Conservation (phyloP, 2,888 invertebrate species). For the Ectropis crepuscularia region DNA sequence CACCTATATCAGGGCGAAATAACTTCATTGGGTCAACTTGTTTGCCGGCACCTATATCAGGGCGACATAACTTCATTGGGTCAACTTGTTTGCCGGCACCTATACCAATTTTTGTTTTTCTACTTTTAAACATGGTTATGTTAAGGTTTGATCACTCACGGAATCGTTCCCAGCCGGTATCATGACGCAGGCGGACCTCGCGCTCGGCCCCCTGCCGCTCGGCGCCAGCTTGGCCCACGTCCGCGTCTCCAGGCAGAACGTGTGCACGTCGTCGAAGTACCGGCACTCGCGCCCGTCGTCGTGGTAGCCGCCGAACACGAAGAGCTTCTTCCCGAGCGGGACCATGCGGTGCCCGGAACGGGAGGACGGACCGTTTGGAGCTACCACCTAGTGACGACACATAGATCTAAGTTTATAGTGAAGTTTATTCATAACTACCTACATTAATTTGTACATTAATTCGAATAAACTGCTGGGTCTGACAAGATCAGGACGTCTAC, state of each 20-base stretch:
- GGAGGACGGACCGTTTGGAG: slow-evolving; percentile 90
- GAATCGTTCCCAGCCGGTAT: slow-evolving; percentile 79
- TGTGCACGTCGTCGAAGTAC: slow-evolving; percentile 94
- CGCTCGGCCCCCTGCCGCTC: slow-evolving; percentile 87
- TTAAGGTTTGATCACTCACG: slow-evolving; percentile 53
- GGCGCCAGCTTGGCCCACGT: slow-evolving; percentile 90
- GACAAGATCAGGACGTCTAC: no score
- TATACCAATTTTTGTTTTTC: no score
- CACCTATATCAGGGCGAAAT: no score
- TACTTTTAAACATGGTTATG: no score
- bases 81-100: no score
- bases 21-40: no score
- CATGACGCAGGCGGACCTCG: slow-evolving; percentile 93
- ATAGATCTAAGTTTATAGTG: no score
- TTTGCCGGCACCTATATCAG: no score
- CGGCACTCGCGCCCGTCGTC: slow-evolving; percentile 94
- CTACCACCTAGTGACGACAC: slow-evolving; percentile 54
- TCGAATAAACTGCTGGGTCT: no score
- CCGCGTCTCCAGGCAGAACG: slow-evolving; percentile 91
- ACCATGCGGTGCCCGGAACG: slow-evolving; percentile 94
- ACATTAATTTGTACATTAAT: no score
- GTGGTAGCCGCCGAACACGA: slow-evolving; percentile 96
- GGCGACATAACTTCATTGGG: no score
- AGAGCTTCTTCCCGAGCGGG: slow-evolving; percentile 89
- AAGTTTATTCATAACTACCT: no score